phyloP scores from a whole-genome alignment of 2,888 invertebrate species.

The Diaphora mendica region DNA sequence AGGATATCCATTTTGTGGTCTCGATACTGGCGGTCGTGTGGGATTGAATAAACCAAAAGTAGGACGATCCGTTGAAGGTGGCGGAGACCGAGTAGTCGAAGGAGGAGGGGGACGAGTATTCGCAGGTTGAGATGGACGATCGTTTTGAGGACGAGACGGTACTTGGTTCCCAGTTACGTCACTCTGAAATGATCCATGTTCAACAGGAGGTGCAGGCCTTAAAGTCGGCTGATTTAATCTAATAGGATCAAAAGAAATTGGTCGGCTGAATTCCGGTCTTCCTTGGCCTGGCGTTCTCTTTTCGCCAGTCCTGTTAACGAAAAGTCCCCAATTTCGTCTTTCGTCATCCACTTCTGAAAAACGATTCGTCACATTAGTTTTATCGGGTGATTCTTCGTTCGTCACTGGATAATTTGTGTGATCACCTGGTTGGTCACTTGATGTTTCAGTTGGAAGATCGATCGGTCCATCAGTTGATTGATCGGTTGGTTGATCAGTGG shows the following conservation, averaged over 20 bases:
- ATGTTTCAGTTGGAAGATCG: conserved; percentile 4
- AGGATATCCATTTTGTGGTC: not conserved
- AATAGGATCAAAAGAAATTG: conserved; percentile 70
- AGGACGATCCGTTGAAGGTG: conserved; percentile 18
- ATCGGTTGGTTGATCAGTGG: conserved; percentile 17
- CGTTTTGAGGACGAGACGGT: not conserved
- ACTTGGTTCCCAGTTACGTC: conserved; percentile 26
- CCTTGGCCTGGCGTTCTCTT: conserved; percentile 49
- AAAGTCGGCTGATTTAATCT: conserved; percentile 48
- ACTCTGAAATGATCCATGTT: conserved; percentile 65
- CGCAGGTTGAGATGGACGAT: not conserved
- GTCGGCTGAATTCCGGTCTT: conserved; percentile 59
- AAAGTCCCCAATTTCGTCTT: conserved; percentile 73
- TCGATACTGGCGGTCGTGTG: not conserved
- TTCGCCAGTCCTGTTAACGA: conserved; percentile 58
- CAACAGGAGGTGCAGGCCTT: conserved; percentile 66
- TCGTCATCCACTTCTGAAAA: conserved; percentile 69
- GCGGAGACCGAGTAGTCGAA: conserved; percentile 7
- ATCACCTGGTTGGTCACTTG: not conserved
- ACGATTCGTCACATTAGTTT: conserved; percentile 47
- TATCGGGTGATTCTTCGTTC: conserved; percentile 37
- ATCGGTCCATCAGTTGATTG: conserved; percentile 17
- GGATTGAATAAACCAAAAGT: not conserved
- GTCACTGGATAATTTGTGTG: conserved; percentile 19
- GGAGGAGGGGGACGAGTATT: not conserved